Evolutionary conservation across 2,888 invertebrate species (phyloP).

Genomic region (Caenorhabditis japonica): DNA sequence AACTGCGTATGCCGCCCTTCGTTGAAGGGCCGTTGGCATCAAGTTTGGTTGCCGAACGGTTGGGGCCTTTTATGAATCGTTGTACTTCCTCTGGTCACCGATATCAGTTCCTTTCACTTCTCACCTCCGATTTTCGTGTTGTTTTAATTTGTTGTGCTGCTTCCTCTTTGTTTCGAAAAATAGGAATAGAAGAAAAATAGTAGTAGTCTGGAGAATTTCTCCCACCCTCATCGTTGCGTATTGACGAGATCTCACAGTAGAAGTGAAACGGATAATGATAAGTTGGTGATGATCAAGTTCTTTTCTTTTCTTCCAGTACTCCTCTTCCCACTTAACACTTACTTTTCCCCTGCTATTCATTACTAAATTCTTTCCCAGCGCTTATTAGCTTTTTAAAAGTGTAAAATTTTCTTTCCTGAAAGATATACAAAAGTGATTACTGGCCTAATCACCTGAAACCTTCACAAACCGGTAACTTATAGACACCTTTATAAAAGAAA

Average conservation of each 20-base stretch:
- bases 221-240: neutral
- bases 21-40: conserved; percentile 46
- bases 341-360: conserved; percentile 8
- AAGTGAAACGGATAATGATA: conserved; percentile 34
- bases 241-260: conserved; percentile 28
- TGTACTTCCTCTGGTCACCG: conserved; percentile 46
- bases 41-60: conserved; percentile 50
- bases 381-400: conserved; percentile 10
- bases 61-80: conserved; percentile 28
- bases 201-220: conserved; percentile 12
- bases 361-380: neutral
- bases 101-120: conserved; percentile 43
- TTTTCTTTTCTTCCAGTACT: conserved; percentile 7
- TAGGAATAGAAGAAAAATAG: neutral
- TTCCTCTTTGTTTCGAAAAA: conserved; percentile 4
- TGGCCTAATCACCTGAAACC: conserved; percentile 8
- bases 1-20: conserved; percentile 45
- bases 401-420: conserved; percentile 20
- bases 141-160: conserved; percentile 10
- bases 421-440: conserved; percentile 1
- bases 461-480: conserved; percentile 23
- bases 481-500: conserved; percentile 16
- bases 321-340: neutral
- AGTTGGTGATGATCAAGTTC: conserved; percentile 48
- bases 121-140: conserved; percentile 1